Conservation (phyloP, 2,797 vertebrate genomes). For the Protosalanx chinensis region DNA sequence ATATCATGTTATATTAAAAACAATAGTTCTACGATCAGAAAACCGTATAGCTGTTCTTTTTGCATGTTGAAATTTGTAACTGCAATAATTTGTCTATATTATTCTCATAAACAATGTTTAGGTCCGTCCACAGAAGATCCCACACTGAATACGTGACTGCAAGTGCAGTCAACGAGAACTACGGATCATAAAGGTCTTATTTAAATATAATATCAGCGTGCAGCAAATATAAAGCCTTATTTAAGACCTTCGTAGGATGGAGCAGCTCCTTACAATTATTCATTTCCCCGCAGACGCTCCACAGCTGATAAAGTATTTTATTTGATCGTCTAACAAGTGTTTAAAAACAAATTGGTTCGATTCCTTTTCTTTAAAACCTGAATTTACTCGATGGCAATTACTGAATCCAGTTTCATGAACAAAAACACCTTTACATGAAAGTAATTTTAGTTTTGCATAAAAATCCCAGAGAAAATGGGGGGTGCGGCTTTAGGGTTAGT, state of each 20-base stretch:
- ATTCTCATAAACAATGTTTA: background rate
- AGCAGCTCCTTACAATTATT: conserved; percentile 22
- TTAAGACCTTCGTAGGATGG: background rate
- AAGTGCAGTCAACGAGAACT: too few species aligned
- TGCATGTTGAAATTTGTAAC: too few species aligned
- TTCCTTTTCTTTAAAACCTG: background rate
- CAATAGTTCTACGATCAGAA: too few species aligned
- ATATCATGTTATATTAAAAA: too few species aligned
- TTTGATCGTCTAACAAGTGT: conserved; percentile 4
- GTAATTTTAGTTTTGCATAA: background rate
- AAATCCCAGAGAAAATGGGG: conserved; percentile 37
- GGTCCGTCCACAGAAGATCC: background rate
- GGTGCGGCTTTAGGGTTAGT: conserved; percentile 48
- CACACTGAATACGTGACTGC: background rate
- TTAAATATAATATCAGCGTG: background rate
- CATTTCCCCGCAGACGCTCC: conserved; percentile 53
- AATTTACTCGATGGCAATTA: background rate
- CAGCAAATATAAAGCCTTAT: background rate
- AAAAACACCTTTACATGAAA: conserved; percentile 7
- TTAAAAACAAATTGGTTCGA: background rate
- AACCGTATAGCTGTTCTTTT: too few species aligned
- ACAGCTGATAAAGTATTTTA: conserved; percentile 47
- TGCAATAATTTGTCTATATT: background rate
- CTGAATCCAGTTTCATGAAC: background rate
- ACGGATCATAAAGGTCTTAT: too few species aligned